Evolutionary conservation across 2,797 vertebrate species (phyloP), one percentile per base, ranked within the genome.

Genomic region (Peromyscus attwateri): DNA sequence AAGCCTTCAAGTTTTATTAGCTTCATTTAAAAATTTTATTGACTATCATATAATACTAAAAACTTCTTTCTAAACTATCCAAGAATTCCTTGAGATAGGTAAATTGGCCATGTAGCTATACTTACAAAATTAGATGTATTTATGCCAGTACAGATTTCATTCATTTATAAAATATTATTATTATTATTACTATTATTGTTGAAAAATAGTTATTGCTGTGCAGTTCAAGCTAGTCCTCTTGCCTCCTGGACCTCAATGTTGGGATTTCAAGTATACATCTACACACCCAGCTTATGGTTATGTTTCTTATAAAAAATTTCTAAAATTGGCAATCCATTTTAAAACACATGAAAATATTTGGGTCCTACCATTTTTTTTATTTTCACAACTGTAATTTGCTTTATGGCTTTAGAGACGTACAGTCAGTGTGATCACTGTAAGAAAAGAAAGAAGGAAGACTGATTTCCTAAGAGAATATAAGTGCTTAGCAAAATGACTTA

Each of bases 381-480:
- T 84, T 37, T n/a, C 6, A 49, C 71, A 90, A 75, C 52, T 84
- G 6, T 94, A 37, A 23, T 73, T 27, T 97, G 13, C 34, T 92
- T 92, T 93, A 79, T 89, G 31, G 37, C 88, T 8, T 92, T 68
- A 1, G 79, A 71, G 79, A 84, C n/a, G 84, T 6, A 83, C 0
- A 87, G 17, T 89, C 82, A 89, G 57, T 94, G 0, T 75, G 77
- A 85, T 95, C 94, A 6, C 27, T 19, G 73, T 31, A 89, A 87
- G 19, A 92, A 82, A 68, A 49, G 77, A 71, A 19, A 64, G 10
- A 89, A 43, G 49, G 8, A 40, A 57, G 25, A 57, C 27, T 87
- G 64, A 89, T 95, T 97, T 98, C 79, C 79, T 83, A 34, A 71
- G 81, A 85, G 89, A 62, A 79, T 94, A 57, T 91, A 81, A 52